Evolutionary conservation across 2,888 invertebrate genomes (phyloP), one percentile per base, ranked within the genome.

Genomic region (Leptinotarsa peninsularis): DNA sequence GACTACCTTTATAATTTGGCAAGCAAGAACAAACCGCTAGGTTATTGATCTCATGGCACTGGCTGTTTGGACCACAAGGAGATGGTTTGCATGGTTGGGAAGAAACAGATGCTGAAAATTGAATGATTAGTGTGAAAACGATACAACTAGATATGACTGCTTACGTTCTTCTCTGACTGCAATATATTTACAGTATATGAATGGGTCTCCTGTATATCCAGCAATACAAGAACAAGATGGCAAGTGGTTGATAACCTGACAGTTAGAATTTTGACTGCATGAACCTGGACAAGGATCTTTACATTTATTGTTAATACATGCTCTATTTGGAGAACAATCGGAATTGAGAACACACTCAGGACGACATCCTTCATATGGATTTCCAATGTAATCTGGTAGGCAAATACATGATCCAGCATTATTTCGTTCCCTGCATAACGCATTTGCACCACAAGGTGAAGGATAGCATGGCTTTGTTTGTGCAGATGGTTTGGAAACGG

Each of bases 41-140:
- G 15, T 91, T 91, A 84, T 94, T 94, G 4, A 92, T 86, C 76
- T 92, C 90, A 50, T 94, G 91, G 84, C 96, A 96, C 86, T 94
- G 92, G 84, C 95, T 94, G 85, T 95, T 94, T 0, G 94, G 92
- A 23, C 96, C 96, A 83, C 96, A 96, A 4, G 95, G 95, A 72
- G 93, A 93, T 71, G 94, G 94, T 78, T 90, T 90, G 84, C 96
- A 96, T 0, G 94, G 94, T 67, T 63, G 33, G 3, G 27, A 15
- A 49, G 77, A 75, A 77, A 71, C 49, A 13, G n/a, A 10, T 4
- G 73, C 74, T 77, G 66, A 63, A 76, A 76, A 58, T 56, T 14
- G 21, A 4, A 15, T 7, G 23, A 63, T 21, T 33, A 23, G 27
- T 23, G 49, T 66, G 27, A 7, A 21, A 18, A 13, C 3, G 49